Evolutionary conservation across 1,140 invertebrate genomes (phyloP).

Genomic region (Megathymus violae): DNA sequence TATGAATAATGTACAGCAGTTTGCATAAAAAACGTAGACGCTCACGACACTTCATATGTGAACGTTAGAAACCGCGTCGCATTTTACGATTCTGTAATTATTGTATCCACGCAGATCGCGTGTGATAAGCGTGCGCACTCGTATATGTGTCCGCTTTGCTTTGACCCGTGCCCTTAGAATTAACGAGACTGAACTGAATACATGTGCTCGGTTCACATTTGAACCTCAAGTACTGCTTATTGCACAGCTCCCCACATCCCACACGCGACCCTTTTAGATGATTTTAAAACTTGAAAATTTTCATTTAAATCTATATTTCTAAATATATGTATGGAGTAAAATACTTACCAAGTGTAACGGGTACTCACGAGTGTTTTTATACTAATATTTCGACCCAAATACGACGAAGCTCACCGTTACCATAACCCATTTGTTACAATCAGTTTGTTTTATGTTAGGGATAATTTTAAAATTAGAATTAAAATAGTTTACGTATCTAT

Average conservation of each 20-base stretch:
- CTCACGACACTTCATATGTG: background rate
- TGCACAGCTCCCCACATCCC: background rate
- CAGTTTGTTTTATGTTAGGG: no score
- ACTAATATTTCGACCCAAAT: no score
- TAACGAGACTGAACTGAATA: constrained; percentile 21
- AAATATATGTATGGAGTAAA: no score
- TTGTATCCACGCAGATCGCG: constrained; percentile 4
- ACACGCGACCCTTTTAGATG: constrained; percentile 12
- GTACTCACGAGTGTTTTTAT: no score
- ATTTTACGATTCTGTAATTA: background rate
- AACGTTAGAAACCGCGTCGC: background rate
- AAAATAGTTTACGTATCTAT: no score
- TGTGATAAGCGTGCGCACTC: constrained; percentile 10
- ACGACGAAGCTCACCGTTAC: no score
- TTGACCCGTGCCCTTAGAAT: constrained; percentile 11
- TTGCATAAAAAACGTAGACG: no score
- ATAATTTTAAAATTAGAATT: no score
- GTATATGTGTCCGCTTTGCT: constrained; percentile 2
- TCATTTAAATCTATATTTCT: background rate
- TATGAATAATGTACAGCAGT: no score
- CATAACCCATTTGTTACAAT: no score
- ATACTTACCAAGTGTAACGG: no score
- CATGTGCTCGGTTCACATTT: constrained; percentile 13
- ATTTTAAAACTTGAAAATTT: constrained; percentile 9
- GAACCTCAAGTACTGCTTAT: constrained; percentile 10